Percentiles rank a stretch among this genome's conserved stretches.
These are phyloP conservation scores for Periplaneta americana DNA, from an alignment of 1,140 invertebrate species.

Conservation along the genomic window DNA sequence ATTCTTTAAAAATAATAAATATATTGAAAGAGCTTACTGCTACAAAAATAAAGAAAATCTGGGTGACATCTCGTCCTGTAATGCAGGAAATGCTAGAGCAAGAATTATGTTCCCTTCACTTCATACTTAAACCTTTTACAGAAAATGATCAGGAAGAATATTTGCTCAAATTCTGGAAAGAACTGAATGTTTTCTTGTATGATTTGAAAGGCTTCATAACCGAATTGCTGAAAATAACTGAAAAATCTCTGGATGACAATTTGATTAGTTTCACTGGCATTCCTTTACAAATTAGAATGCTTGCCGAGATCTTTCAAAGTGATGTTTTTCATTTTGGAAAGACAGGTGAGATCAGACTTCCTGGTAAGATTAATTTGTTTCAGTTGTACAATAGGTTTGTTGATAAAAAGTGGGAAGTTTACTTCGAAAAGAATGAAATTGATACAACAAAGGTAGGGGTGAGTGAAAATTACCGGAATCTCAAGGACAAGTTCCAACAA, in stretches of 20 bases:
- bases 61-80: conserved; percentile 12
- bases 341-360: neutral
- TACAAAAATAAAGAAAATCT: conserved; percentile 6
- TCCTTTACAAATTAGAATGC: conserved; percentile 6
- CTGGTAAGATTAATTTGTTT: neutral
- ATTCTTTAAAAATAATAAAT: neutral
- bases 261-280: conserved; percentile 9
- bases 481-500: neutral
- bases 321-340: neutral
- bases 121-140: conserved; percentile 1
- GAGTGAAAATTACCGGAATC: too few relatives aligned
- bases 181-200: neutral
- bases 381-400: conserved; percentile 6
- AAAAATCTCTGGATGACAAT: conserved; percentile 1
- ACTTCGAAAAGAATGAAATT: conserved; percentile 7
- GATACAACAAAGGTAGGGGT: neutral
- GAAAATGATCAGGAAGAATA: conserved; percentile 10
- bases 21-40: conserved; percentile 3
- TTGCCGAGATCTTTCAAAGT: conserved; percentile 8
- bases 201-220: neutral
- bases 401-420: conserved; percentile 8
- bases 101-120: neutral
- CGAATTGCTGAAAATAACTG: neutral
- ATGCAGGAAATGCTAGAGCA: conserved; percentile 8
- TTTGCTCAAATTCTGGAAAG: conserved; percentile 7